Evolutionary conservation across 2,113 vertebrate species (phyloP), one percentile per base, ranked within the genome.

Genomic region (Periophthalmodon schlosseri): DNA sequence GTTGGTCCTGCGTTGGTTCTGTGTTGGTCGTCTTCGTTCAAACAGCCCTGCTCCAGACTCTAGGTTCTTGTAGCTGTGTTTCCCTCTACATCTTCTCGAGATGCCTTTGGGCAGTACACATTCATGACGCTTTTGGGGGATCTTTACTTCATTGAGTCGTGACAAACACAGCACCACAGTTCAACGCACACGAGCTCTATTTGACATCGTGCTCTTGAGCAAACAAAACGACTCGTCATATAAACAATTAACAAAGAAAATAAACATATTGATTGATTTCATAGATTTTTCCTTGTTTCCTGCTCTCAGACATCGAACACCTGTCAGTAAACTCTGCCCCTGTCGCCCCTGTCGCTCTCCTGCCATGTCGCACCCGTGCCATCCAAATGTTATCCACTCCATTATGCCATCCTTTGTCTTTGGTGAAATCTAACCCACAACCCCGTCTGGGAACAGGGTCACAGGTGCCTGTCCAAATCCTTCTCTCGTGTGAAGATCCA

Each of bases 391-490:
- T 39, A 63, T 65, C 54, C n/a, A 36, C 33, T 52, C 20, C 56
- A 73, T 74, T 66, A 78, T 68, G 73, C 78, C 70, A 46, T 69
- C 39, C 47, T 28, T 72, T 58, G 44, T 69, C 28, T 2, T 12
- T 52, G 23, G n/a, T 1, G 12, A 15, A 70, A 76, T 68, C 58
- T 2, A 9, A 64, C 72, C 75, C 44, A 28, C n/a, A n/a, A 6
- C 54, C 72, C 65, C 46, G 64, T 44, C 52, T 85, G 82, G 81
- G 72, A 86, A 83, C 44, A 84, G 69, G 81, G 84, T 87, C 82
- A 82, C 64, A 33, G 77, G 80, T 71, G 79, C 78, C 46, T 20
- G 18, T 28, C 44, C 75, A 81, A 81, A 80, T 77, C 81, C 5
- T 1, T n/a, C 77, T 78, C 72, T 65, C 73, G 73, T 88, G 87